phyloP scores from a whole-genome alignment of 2,888 invertebrate genomes.

The Scrobipalpa atriplicella region DNA sequence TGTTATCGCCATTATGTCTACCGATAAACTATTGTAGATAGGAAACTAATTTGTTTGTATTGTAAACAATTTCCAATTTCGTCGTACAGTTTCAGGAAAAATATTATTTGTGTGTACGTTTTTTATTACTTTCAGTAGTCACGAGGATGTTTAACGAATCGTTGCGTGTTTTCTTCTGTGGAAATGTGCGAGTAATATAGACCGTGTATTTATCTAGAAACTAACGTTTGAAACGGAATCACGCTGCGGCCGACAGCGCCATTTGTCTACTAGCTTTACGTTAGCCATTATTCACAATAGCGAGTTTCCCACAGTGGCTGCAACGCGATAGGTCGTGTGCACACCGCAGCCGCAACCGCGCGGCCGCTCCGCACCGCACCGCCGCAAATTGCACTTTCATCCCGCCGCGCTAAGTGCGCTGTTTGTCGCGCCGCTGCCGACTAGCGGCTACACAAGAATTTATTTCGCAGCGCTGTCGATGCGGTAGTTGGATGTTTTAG shows the following conservation, averaged over 20 bases:
- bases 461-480: conserved; percentile 35
- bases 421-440: conserved; percentile 49
- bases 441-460: conserved; percentile 38
- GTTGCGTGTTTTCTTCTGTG: too few species aligned
- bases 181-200: neutral
- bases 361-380: conserved; percentile 20
- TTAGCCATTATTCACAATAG: conserved; percentile 19
- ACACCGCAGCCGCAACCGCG: conserved; percentile 28
- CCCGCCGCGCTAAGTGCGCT: conserved; percentile 45
- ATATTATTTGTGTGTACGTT: neutral
- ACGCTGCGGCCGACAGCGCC: neutral
- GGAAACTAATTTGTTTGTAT: conserved; percentile 9
- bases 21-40: neutral
- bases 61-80: conserved; percentile 4
- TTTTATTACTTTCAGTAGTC: neutral
- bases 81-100: neutral
- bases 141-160: too few species aligned
- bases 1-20: conserved; percentile 8
- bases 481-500: conserved; percentile 4
- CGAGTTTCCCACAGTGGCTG: conserved; percentile 24
- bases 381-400: conserved; percentile 48
- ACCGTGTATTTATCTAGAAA: neutral
- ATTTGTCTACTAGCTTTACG: neutral
- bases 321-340: conserved; percentile 1
- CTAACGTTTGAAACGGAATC: neutral